phyloP scores from a whole-genome alignment of 2,113 vertebrate genomes.

The Anas platyrhynchos region DNA sequence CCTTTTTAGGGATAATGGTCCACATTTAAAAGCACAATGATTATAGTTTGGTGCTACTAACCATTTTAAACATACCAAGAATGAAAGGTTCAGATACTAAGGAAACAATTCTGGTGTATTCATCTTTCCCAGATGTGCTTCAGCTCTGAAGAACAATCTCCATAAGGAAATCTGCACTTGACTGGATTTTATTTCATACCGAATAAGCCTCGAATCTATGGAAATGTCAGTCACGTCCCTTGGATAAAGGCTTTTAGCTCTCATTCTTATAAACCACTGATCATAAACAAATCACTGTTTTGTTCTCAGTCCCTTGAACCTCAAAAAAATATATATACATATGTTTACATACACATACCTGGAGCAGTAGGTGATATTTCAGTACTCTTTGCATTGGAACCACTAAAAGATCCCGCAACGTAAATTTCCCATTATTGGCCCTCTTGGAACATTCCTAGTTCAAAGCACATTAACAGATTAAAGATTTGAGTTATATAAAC shows the following conservation, averaged over 20 bases:
- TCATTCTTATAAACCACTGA: neutral
- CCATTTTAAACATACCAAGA: neutral
- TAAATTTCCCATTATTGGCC: conserved; percentile 97
- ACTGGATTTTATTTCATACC: neutral
- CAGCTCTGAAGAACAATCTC: neutral
- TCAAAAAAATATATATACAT: neutral
- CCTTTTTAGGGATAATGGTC: neutral
- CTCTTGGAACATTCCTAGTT: conserved; percentile 92
- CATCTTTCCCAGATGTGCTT: neutral
- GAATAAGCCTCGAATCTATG: neutral
- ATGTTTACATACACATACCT: conserved; percentile 77
- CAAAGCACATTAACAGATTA: neutral
- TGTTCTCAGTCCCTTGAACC: neutral
- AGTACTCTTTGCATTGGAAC: conserved; percentile 98
- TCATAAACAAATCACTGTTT: neutral
- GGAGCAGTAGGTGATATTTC: conserved; percentile 95
- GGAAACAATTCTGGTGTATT: neutral
- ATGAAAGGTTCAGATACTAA: neutral
- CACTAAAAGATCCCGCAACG: conserved; percentile 92
- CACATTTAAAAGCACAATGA: neutral
- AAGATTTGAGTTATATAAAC: neutral
- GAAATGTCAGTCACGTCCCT: neutral
- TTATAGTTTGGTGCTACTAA: neutral
- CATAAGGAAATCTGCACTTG: neutral
- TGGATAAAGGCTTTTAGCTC: neutral